Evolutionary conservation across 2,797 vertebrate species (phyloP).

Genomic region (Ciconia nigra): DNA sequence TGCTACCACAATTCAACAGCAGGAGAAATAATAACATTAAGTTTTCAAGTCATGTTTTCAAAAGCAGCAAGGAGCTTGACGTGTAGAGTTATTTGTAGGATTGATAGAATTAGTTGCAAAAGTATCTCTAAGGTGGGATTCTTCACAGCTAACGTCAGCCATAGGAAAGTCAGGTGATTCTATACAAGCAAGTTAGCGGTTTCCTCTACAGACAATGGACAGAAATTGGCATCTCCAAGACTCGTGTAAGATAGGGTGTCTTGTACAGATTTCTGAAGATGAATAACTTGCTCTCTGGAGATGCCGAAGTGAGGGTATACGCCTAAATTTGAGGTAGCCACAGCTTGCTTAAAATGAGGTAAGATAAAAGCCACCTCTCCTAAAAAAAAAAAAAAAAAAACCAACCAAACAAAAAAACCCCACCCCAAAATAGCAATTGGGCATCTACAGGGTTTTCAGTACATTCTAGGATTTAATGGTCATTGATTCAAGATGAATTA

Average conservation of each 20-base stretch:
- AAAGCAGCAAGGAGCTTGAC: neutral
- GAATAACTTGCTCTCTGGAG: neutral
- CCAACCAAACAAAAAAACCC: no score
- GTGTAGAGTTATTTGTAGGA: neutral
- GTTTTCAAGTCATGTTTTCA: neutral
- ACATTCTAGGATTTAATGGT: neutral
- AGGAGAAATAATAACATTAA: neutral
- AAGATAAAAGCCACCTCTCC: neutral
- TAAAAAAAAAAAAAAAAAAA: neutral
- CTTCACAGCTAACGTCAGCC: neutral
- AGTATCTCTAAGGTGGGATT: neutral
- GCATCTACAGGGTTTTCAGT: neutral
- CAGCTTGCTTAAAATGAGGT: neutral
- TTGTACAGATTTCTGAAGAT: neutral
- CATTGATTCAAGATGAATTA: neutral
- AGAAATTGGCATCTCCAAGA: neutral
- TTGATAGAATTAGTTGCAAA: neutral
- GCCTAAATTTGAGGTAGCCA: neutral
- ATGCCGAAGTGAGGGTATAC: neutral
- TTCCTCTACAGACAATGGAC: neutral
- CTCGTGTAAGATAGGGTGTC: no score
- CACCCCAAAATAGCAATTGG: no score
- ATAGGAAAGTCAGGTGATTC: neutral
- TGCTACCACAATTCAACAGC: neutral
- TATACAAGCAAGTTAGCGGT: neutral